Conservation (phyloP, 2,797 vertebrate genomes). For the Eutrigla gurnardus region DNA sequence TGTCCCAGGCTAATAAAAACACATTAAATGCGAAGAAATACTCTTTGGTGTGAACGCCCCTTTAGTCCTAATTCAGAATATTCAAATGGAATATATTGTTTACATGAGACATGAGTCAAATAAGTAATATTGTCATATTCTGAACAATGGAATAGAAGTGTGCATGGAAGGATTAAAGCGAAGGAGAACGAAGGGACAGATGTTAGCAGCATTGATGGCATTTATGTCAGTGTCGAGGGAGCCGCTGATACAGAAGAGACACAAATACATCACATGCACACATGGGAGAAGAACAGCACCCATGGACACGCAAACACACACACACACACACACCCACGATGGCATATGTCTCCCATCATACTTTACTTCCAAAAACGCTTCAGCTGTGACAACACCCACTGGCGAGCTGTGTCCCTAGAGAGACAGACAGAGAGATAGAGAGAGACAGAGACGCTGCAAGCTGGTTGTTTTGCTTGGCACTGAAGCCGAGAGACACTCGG, state of each 20-base stretch:
- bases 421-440: slow-evolving; percentile 1
- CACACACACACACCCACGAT: background rate
- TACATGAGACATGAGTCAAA: too few species aligned
- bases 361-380: slow-evolving; percentile 29
- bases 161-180: background rate
- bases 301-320: background rate
- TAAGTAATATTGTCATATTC: too few species aligned
- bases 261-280: background rate
- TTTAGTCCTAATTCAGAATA: too few species aligned
- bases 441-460: background rate
- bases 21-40: too few species aligned
- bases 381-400: slow-evolving; percentile 36
- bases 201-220: background rate
- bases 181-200: too few species aligned
- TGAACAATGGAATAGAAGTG: too few species aligned
- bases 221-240: slow-evolving; percentile 1
- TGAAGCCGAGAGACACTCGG: background rate
- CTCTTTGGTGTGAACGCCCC: too few species aligned
- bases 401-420: slow-evolving; percentile 5
- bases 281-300: background rate
- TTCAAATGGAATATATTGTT: too few species aligned
- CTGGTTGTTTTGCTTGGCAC: slow-evolving; percentile 11
- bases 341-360: slow-evolving; percentile 19
- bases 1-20: too few species aligned
- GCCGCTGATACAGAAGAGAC: background rate